phyloP scores from a whole-genome alignment of 2,888 invertebrate genomes.

The Brachynemurus nebulosus region DNA sequence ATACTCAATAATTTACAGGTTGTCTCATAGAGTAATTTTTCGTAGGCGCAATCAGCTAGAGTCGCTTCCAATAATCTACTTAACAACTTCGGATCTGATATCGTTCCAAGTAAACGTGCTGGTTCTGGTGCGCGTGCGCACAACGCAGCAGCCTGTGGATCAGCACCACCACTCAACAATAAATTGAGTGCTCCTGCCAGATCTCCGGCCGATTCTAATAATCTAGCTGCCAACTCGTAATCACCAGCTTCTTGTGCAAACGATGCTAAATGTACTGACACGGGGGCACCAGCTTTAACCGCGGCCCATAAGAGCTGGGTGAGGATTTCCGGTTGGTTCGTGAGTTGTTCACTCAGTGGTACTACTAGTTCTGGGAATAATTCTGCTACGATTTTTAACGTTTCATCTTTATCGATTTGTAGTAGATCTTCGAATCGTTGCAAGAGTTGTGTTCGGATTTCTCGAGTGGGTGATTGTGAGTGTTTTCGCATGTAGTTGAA shows the following conservation, averaged over 20 bases:
- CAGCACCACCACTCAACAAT: slow-evolving; percentile 32
- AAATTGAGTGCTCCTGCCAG: slow-evolving; percentile 56
- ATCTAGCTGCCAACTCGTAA: slow-evolving; percentile 53
- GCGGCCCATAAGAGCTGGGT: slow-evolving; percentile 47
- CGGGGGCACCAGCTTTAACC: slow-evolving; percentile 36
- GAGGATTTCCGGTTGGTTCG: slow-evolving; percentile 41
- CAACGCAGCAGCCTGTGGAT: slow-evolving; percentile 28
- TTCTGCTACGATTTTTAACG: slow-evolving; percentile 38
- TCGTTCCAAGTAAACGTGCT: slow-evolving; percentile 42
- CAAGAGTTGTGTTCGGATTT: slow-evolving; percentile 33
- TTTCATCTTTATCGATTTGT: slow-evolving; percentile 22
- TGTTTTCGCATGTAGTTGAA: slow-evolving; percentile 41
- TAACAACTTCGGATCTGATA: slow-evolving; percentile 44
- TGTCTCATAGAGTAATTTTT: slow-evolving; percentile 54
- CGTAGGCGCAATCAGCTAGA: slow-evolving; percentile 61
- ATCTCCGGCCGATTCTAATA: slow-evolving; percentile 63
- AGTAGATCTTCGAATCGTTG: slow-evolving; percentile 38
- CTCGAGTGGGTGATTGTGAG: slow-evolving; percentile 29
- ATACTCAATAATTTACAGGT: slow-evolving; percentile 50
- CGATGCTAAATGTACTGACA: slow-evolving; percentile 2
- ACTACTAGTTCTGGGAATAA: slow-evolving; percentile 36
- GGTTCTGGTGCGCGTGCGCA: slow-evolving; percentile 41
- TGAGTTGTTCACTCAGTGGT: slow-evolving; percentile 24
- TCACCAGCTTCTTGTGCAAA: slow-evolving; percentile 22
- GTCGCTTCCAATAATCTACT: slow-evolving; percentile 49